A percentile compares a stretch with the other conserved stretches of the same genome.
phyloP scores from a whole-genome alignment of 1,140 invertebrate genomes.

The Amyelois transitella region DNA sequence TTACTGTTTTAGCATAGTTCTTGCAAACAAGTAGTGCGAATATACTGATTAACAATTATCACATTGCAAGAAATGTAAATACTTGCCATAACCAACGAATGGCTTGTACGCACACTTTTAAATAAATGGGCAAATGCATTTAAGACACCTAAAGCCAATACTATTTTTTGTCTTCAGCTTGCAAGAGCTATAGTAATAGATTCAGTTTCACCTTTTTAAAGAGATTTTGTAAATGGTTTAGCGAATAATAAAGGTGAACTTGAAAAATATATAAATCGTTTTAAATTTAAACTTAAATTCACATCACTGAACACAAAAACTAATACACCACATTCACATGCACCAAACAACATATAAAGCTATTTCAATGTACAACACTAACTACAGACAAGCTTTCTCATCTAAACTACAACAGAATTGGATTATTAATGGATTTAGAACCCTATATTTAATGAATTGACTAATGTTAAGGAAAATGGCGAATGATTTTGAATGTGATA shows the following conservation, averaged over 20 bases:
- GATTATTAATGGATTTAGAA: conserved; percentile 26
- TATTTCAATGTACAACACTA: conserved; percentile 40
- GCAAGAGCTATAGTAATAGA: not conserved
- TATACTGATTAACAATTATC: not conserved
- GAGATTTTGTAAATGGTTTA: not conserved
- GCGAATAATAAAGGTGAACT: conserved; percentile 20
- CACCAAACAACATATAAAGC: conserved; percentile 46
- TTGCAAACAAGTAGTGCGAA: not conserved
- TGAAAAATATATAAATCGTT: conserved; percentile 13
- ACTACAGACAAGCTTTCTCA: conserved; percentile 36
- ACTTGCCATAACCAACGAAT: not conserved
- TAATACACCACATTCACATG: conserved; percentile 42
- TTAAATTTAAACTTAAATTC: conserved; percentile 10
- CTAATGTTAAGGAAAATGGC: conserved; percentile 28
- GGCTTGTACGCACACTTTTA: not conserved
- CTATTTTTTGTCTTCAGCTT: not conserved
- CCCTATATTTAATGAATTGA: conserved; percentile 23
- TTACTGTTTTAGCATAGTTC: conserved; percentile 26
- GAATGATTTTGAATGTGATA: conserved; percentile 20
- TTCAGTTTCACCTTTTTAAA: conserved; percentile 8
- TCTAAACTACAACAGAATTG: conserved; percentile 20
- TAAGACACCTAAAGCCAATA: not conserved
- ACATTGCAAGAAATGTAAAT: not conserved
- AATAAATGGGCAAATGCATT: no score
- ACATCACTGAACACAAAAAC: conserved; percentile 5